Conservation (phyloP, 2,888 invertebrate species). For the Callyntrura sp. region DNA sequence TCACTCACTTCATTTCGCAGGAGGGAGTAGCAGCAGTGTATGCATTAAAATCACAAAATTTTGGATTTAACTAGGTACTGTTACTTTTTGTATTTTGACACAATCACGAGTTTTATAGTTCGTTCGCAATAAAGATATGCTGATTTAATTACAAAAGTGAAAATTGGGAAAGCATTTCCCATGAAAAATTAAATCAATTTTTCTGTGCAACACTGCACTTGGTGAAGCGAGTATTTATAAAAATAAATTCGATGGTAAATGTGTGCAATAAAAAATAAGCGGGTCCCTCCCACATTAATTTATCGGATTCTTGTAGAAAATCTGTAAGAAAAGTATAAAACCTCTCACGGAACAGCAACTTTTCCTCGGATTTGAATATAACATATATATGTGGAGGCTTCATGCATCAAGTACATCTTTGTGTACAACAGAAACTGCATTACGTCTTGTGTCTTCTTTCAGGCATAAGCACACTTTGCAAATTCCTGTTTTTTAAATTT, state of each 20-base stretch:
- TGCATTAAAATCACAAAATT: background rate
- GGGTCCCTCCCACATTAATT: slow-evolving; percentile 20
- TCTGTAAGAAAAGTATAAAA: background rate
- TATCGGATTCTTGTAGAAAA: slow-evolving; percentile 2
- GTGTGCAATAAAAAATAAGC: slow-evolving; percentile 1
- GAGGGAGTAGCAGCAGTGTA: background rate
- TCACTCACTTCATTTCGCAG: no score
- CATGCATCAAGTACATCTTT: slow-evolving; percentile 17
- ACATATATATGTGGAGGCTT: no score
- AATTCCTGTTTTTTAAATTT: slow-evolving; percentile 58
- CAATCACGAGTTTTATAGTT: no score
- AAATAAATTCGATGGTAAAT: background rate
- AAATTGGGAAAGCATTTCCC: background rate
- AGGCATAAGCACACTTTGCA: slow-evolving; percentile 62
- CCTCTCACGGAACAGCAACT: background rate
- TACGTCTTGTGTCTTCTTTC: slow-evolving; percentile 45
- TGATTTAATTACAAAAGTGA: slow-evolving; percentile 1
- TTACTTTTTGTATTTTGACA: no score
- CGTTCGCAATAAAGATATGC: no score
- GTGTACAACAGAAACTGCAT: background rate
- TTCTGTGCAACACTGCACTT: no score
- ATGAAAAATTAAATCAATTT: no score
- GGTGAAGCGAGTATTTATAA: background rate
- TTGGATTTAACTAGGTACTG: no score
- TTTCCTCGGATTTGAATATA: slow-evolving; percentile 9